These are phyloP conservation scores for Lathamus discolor DNA, from an alignment of 2,113 vertebrate genomes.

Conservation along the genomic window DNA sequence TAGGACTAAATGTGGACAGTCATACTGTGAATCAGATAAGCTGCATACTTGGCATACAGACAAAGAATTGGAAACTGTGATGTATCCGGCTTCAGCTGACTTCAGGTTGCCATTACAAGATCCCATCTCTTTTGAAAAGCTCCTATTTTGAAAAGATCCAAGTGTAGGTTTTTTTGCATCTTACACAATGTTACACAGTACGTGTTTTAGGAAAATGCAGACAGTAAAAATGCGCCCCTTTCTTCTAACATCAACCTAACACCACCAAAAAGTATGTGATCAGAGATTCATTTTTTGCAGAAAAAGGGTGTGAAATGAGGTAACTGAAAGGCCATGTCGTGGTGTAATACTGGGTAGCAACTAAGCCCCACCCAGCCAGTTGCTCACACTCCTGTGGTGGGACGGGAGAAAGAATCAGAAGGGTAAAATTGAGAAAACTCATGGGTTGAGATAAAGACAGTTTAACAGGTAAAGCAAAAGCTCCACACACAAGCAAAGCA, in stretches of 20 bases:
- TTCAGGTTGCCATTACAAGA: conserved; percentile 7
- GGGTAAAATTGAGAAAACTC: background rate
- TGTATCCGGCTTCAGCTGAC: conserved; percentile 6
- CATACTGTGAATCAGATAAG: conserved; percentile 57
- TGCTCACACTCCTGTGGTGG: rapidly evolving
- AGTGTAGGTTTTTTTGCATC: background rate
- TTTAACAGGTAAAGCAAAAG: background rate
- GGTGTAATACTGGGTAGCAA: background rate
- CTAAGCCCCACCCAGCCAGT: background rate
- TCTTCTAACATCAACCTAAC: background rate
- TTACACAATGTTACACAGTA: background rate
- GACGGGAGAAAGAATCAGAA: background rate
- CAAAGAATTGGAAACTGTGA: background rate
- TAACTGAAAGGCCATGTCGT: background rate
- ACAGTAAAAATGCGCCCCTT: background rate
- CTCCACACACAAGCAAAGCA: background rate
- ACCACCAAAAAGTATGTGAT: background rate
- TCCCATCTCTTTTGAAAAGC: background rate
- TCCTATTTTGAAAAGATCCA: background rate
- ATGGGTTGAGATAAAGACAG: background rate
- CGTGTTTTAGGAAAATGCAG: background rate
- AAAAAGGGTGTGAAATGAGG: background rate
- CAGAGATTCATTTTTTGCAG: background rate
- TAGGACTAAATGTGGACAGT: conserved; percentile 50
- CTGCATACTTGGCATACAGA: conserved; percentile 44